phyloP scores from a whole-genome alignment of 2,888 invertebrate genomes.

The Aphidoletes aphidimyza region DNA sequence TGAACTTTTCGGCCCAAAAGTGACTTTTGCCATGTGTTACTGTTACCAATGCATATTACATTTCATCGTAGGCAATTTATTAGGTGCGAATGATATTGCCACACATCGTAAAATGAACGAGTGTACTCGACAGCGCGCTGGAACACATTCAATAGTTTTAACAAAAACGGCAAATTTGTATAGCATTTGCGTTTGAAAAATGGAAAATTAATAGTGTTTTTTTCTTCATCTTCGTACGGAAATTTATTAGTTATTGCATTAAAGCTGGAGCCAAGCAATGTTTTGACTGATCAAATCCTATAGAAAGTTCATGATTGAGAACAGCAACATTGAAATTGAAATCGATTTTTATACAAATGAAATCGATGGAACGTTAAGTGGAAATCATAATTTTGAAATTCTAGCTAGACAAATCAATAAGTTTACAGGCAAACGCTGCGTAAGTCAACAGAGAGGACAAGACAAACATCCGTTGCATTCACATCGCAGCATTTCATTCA shows the following conservation, averaged over 20 bases:
- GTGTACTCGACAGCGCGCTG: background rate
- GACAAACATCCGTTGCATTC: conserved; percentile 47
- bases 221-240: background rate
- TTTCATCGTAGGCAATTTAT: conserved; percentile 53
- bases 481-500: conserved; percentile 26
- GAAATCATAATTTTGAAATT: conserved; percentile 46
- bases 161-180: background rate
- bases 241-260: conserved; percentile 37
- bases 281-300: background rate
- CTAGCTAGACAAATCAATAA: background rate
- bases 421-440: background rate
- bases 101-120: conserved; percentile 38
- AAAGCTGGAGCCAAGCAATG: background rate
- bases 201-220: conserved; percentile 4
- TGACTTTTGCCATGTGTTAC: conserved; percentile 47
- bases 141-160: background rate
- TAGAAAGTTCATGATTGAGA: background rate
- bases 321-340: background rate
- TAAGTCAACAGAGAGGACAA: conserved; percentile 44
- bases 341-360: background rate
- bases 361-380: background rate
- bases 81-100: conserved; percentile 52
- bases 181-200: background rate
- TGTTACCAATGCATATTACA: conserved; percentile 30
- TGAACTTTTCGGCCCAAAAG: conserved; percentile 50